phyloP scores from a whole-genome alignment of 2,797 vertebrate genomes.

The Steatocranus sp. region DNA sequence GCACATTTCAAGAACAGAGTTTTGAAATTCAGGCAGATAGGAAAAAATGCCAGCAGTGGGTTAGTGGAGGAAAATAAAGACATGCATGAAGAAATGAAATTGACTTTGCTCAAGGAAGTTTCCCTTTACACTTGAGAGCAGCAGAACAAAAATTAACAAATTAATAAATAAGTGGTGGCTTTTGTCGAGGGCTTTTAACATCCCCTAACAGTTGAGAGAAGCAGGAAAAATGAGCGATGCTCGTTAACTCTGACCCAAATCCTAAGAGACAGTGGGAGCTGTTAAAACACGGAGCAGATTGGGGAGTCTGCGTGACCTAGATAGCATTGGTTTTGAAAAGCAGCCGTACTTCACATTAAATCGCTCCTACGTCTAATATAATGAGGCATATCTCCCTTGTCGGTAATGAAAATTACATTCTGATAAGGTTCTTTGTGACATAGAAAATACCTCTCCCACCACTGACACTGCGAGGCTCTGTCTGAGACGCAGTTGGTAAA shows the following conservation, averaged over 20 bases:
- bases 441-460: slow-evolving; percentile 47
- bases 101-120: slow-evolving; percentile 45
- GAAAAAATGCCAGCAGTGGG: background rate
- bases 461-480: background rate
- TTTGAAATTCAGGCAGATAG: background rate
- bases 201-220: slow-evolving; percentile 38
- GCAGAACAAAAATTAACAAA: slow-evolving; percentile 46
- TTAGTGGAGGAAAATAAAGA: slow-evolving; percentile 26
- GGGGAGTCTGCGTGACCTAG: slow-evolving; percentile 76
- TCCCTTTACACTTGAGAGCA: slow-evolving; percentile 21
- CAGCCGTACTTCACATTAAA: slow-evolving; percentile 72
- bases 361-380: slow-evolving; percentile 60
- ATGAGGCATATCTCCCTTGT: slow-evolving; percentile 56
- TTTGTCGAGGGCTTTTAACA: slow-evolving; percentile 59
- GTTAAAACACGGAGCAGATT: slow-evolving; percentile 75
- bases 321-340: slow-evolving; percentile 72
- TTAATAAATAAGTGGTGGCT: slow-evolving; percentile 61
- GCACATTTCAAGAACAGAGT: slow-evolving; percentile 24
- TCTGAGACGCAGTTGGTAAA: slow-evolving; percentile 7
- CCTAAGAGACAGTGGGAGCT: slow-evolving; percentile 76
- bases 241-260: slow-evolving; percentile 81
- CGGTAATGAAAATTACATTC: slow-evolving; percentile 68
- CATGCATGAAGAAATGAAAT: slow-evolving; percentile 20
- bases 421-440: slow-evolving; percentile 61
- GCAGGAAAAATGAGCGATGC: slow-evolving; percentile 51